Evolutionary conservation across 2,113 vertebrate genomes (phyloP).

Genomic region (Epinephelus lanceolatus): DNA sequence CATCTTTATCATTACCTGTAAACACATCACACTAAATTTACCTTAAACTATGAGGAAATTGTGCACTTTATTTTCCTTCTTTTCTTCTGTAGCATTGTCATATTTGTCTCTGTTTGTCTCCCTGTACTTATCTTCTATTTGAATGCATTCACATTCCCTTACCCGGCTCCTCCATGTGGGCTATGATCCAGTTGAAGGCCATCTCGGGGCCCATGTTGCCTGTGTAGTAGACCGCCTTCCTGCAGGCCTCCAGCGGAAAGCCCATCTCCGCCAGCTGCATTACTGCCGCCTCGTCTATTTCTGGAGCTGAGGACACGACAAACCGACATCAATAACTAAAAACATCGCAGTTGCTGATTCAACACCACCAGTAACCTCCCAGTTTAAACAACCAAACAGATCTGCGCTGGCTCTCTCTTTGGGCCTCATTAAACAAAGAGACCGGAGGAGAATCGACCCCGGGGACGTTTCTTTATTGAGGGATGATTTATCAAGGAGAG

Average conservation of each 20-base stretch:
- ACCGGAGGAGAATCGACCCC: conserved; percentile 45
- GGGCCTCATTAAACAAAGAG: conserved; percentile 78
- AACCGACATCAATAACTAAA: conserved; percentile 64
- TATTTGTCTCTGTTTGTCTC: not conserved
- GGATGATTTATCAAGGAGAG: conserved; percentile 65
- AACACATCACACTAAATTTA: not conserved
- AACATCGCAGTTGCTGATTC: conserved; percentile 63
- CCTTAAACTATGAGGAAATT: not conserved
- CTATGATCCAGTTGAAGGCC: conserved; percentile 99
- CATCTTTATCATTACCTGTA: not conserved
- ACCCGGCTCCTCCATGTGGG: conserved; percentile 99
- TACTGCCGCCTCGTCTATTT: conserved; percentile 95
- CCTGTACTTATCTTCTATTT: not conserved
- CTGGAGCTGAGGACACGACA: conserved; percentile 87
- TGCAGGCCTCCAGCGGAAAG: conserved; percentile 96
- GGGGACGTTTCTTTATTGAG: conserved; percentile 40
- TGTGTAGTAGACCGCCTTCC: conserved; percentile 98
- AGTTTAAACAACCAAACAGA: conserved; percentile 40
- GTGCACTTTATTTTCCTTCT: not conserved
- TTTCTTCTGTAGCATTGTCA: not conserved
- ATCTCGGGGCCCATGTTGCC: conserved; percentile 97
- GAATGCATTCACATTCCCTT: conserved; percentile 55
- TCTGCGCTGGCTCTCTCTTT: conserved; percentile 48
- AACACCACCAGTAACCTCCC: conserved; percentile 20
- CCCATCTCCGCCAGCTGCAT: conserved; percentile 99